These are phyloP conservation scores for Ceratina japonica DNA, from an alignment of 1,140 invertebrate genomes.

Conservation along the genomic window DNA sequence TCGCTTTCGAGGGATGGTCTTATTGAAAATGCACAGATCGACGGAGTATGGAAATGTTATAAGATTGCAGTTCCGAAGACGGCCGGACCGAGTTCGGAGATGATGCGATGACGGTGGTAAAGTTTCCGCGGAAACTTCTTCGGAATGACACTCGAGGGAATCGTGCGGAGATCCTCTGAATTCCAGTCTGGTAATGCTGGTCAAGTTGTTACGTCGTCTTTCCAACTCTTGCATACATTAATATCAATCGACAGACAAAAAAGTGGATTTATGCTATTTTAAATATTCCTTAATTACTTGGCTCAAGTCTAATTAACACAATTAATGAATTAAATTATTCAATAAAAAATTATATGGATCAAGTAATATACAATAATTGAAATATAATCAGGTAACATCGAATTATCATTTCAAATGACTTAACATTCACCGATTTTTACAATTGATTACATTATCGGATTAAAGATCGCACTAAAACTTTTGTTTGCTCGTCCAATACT, in stretches of 20 bases:
- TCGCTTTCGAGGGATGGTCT: not conserved
- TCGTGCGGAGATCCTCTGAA: not conserved
- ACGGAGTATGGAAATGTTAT: not conserved
- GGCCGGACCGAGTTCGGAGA: not conserved
- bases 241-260: not conserved
- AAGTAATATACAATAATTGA: too few relatives aligned
- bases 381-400: too few relatives aligned
- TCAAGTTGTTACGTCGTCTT: not conserved
- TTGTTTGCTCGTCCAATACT: too few relatives aligned
- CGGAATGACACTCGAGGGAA: not conserved
- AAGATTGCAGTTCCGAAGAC: not conserved
- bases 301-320: too few relatives aligned
- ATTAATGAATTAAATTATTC: too few relatives aligned
- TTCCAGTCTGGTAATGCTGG: not conserved
- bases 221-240: not conserved
- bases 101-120: not conserved
- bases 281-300: not conserved
- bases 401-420: too few relatives aligned
- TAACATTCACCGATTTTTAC: too few relatives aligned
- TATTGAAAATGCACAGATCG: not conserved
- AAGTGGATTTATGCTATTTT: not conserved
- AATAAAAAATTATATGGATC: too few relatives aligned
- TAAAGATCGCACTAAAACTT: too few relatives aligned
- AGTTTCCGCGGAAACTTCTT: slow-evolving; percentile 6
- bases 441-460: too few relatives aligned